Base-by-base conservation (phyloP, 2,888 invertebrate genomes). In the Phengaris alcon region DNA sequence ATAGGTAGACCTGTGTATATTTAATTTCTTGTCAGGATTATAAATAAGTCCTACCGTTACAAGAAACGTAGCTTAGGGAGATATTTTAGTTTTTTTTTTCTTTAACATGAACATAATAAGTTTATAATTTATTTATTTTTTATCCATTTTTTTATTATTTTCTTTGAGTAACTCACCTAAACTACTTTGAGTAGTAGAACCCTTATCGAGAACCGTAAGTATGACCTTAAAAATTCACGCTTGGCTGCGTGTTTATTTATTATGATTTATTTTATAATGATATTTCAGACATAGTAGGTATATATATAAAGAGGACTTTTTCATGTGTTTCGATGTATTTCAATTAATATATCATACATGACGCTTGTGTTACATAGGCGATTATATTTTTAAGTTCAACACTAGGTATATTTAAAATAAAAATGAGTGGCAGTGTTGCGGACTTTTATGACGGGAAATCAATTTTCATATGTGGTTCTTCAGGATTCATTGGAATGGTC, bases 401-500 rank as follows among this genome's bases (percentile, higher is more conserved):
- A 6, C 0, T 48, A 8, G 48, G 52, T 10, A 10, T 35, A 64
- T 64, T 64, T 6, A 5, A 44, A 64, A 35, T 44, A 5, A 64
- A 64, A 44, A 64, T 64, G 64, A 44, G 35, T 35, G 35, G 35
- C 2, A 64, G 75, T 69, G 76, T 75, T 64, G 59, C 75, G 15
- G 69, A 77, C 52, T 76, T 55, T 57, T 86, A 86, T 46, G 77
- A 81, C 4, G 84, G 85, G 0, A 85, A 82, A 75, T 85, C 85
- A 0, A 79, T 86, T 0, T 83, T 86, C 15, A 77, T 86, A 0
- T 86, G 86, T 9, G 86, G 86, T 9, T 85, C 80, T 3, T 84
- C 86, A 5, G 86, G 86, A 0, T 86, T 83, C 68, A 74, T 86
- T 35, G 83, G 86, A 68, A 84, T 85, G 81, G 86, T 85, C 78